These are phyloP conservation scores for Conomelus anceps DNA, from an alignment of 2,888 invertebrate species.

Conservation along the genomic window DNA sequence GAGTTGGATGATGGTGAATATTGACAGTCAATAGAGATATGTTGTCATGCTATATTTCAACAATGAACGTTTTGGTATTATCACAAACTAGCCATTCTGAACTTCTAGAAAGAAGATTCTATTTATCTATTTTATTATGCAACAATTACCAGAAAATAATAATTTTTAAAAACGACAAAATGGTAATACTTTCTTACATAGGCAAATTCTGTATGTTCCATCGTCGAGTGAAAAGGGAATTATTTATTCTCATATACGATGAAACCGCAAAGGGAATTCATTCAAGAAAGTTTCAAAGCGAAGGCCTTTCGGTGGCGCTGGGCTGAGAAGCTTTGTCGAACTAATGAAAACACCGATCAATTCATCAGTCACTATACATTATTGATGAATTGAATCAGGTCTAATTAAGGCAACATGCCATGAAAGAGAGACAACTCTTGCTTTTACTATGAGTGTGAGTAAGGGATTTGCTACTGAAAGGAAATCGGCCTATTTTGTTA, in stretches of 20 bases:
- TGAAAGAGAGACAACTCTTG: neutral
- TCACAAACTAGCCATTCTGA: no score
- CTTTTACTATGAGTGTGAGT: neutral
- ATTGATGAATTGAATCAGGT: neutral
- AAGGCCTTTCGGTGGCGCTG: neutral
- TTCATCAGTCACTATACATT: neutral
- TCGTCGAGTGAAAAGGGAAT: neutral
- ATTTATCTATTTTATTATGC: no score
- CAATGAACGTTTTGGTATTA: no score
- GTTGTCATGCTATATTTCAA: no score
- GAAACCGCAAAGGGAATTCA: neutral
- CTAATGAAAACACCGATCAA: neutral
- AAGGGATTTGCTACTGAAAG: neutral
- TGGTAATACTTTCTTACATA: no score
- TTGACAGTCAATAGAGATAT: no score
- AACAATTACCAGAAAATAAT: neutral
- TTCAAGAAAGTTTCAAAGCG: neutral
- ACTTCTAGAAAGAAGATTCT: no score
- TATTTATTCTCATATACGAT: neutral
- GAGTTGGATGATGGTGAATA: no score
- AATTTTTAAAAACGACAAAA: neutral
- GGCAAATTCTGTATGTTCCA: neutral
- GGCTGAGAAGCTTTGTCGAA: neutral
- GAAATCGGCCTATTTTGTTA: neutral
- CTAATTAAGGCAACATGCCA: neutral